Conservation (phyloP, 1,140 invertebrate species). For the Leptestheria dahalacensis region DNA sequence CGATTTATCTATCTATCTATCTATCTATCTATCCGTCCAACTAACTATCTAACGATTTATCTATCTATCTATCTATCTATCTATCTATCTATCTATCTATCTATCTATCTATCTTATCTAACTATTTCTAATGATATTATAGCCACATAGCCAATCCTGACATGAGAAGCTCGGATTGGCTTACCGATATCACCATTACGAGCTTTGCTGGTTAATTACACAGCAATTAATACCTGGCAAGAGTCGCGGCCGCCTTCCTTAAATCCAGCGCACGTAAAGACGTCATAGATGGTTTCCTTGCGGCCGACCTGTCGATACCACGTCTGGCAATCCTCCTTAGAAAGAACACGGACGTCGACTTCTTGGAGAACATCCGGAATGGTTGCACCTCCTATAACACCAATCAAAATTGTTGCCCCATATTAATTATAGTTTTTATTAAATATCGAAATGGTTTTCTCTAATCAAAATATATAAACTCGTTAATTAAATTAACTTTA, state of each 20-base stretch:
- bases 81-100: too few species aligned
- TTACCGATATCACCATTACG: not conserved
- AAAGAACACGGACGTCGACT: conserved; percentile 73
- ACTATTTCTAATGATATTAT: too few species aligned
- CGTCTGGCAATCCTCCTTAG: conserved; percentile 73
- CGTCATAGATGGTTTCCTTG: conserved; percentile 78
- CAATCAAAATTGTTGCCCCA: too few species aligned
- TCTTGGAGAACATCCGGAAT: conserved; percentile 38
- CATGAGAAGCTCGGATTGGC: not conserved
- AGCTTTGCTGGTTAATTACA: not conserved
- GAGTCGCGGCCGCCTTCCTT: conserved; percentile 52
- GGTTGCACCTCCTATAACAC: conserved; percentile 23
- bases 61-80: too few species aligned
- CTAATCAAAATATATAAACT: too few species aligned
- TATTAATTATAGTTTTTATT: too few species aligned
- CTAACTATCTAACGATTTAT: too few species aligned
- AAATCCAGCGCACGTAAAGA: conserved; percentile 83
- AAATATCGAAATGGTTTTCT: too few species aligned
- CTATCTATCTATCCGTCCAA: too few species aligned
- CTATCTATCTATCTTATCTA: too few species aligned
- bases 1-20: too few species aligned
- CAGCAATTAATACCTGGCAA: conserved; percentile 32
- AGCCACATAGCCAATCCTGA: not conserved
- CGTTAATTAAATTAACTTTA: too few species aligned
- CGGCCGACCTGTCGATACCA: conserved; percentile 81